Percentiles rank a stretch among this genome's conserved stretches.
phyloP scores from a whole-genome alignment of 2,797 vertebrate species.

The Botia almorhae region DNA sequence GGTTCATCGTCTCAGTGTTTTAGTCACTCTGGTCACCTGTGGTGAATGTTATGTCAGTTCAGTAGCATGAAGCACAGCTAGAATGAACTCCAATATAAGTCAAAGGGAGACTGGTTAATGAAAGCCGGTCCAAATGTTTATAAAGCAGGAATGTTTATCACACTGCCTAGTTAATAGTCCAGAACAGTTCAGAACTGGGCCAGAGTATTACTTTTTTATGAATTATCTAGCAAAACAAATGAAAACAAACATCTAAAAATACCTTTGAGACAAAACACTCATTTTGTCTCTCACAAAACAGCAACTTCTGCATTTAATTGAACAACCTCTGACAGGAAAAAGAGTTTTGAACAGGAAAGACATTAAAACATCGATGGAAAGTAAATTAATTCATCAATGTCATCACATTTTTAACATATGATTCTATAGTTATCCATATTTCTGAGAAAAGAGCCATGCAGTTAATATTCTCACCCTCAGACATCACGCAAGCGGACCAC shows the following conservation, averaged over 20 bases:
- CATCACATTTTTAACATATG: not conserved
- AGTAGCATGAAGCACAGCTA: constrained; percentile 7
- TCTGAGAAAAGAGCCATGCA: not conserved
- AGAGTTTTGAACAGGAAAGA: not conserved
- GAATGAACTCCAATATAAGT: constrained; percentile 2
- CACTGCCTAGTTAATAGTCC: constrained; percentile 24
- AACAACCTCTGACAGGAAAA: constrained; percentile 52
- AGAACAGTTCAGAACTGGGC: constrained; percentile 31
- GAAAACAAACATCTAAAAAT: not conserved
- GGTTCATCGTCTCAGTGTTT: constrained; percentile 72
- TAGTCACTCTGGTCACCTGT: constrained; percentile 74
- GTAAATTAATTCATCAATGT: too few relatives aligned
- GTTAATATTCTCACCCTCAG: not conserved
- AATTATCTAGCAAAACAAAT: constrained; percentile 30
- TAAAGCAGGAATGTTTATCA: constrained; percentile 13
- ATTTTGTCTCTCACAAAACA: constrained; percentile 56
- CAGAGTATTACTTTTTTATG: constrained; percentile 18
- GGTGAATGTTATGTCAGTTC: constrained; percentile 37
- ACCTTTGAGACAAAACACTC: constrained; percentile 39
- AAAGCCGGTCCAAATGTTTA: not conserved
- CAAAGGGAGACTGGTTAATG: constrained; percentile 11
- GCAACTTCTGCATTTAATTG: constrained; percentile 32
- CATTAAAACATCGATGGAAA: not conserved
- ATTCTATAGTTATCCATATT: not conserved
- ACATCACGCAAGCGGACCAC: not conserved